Conservation (phyloP, 2,797 vertebrate genomes). For the Ptychobarbus kaznakovi region DNA sequence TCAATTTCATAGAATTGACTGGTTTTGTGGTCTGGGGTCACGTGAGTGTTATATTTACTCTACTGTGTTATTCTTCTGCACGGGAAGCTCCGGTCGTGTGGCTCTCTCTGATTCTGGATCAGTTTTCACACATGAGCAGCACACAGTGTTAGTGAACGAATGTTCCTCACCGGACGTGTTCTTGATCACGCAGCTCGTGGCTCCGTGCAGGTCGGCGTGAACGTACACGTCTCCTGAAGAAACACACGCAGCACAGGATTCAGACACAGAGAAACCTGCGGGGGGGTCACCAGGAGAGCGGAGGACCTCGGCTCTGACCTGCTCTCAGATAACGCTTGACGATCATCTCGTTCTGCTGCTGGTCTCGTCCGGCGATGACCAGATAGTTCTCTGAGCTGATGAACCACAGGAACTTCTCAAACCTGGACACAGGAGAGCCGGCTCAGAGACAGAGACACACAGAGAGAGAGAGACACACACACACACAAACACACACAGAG, state of each 20-base stretch:
- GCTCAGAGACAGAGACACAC: background rate
- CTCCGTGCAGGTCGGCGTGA: slow-evolving; percentile 96
- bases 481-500: background rate
- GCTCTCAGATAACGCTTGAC: slow-evolving; percentile 92
- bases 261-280: background rate
- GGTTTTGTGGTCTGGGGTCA: no score
- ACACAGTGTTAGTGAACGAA: background rate
- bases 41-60: no score
- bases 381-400: slow-evolving; percentile 98
- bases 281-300: background rate
- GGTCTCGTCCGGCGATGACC: slow-evolving; percentile 94
- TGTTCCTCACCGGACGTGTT: slow-evolving; percentile 87
- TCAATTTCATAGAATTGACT: no score
- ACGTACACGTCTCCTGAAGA: slow-evolving; percentile 92
- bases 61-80: no score
- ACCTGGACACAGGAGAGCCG: slow-evolving; percentile 77
- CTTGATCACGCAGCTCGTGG: slow-evolving; percentile 96
- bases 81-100: no score
- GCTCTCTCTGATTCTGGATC: no score
- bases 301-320: slow-evolving; percentile 71
- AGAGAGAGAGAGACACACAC: no score
- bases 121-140: no score
- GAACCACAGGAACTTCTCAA: slow-evolving; percentile 99
- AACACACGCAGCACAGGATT: background rate
- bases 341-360: slow-evolving; percentile 98